Evolutionary conservation across 2,888 invertebrate species (phyloP), one percentile per base, ranked within the genome.

Genomic region (Pyrgus malvae): DNA sequence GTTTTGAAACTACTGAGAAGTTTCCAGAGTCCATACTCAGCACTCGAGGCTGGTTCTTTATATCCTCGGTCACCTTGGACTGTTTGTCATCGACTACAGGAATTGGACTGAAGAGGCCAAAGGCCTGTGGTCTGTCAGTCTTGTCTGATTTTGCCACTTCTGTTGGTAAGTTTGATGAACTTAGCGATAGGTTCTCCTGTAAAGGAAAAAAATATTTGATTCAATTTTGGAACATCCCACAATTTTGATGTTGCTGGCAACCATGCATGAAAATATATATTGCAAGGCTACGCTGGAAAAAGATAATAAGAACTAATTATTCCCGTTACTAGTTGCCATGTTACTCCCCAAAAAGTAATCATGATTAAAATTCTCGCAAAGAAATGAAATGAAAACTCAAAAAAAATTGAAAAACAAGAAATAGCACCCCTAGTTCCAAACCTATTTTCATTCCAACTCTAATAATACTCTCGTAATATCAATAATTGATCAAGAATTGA

Each of bases 81-180:
- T 79, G 79, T n/a, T 87, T 86, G 0, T 91, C 89, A 0, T 84
- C 75, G 2, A 78, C 65, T 6, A 82, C 67, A 0, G 80, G 76
- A 59, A 93, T 92, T 0, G 92, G 92, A 63, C 92, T 92, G 70
- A 92, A 90, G 14, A 91, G 69, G 55, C 91, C 91, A 40, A 92
- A 83, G 0, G 83, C 83, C 63, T 80, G 84, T 1, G 82, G 87
- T 14, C 81, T 67, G 0, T 83, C 80, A 0, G 50, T 56, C 46
- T 77, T 76, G 14, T 79, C 79, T 0, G 59, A 16, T 56, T 76
- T 78, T 0, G 59, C 48, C 1, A 50, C 40, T 17, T 76, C 74
- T 0, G 58, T 16, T 11, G 59, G 61, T 7, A 66, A 48, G 11
- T 68, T 64, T 23, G 66, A 58, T 2, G 70, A 61, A 33, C 58